Evolutionary conservation across 2,797 vertebrate genomes (phyloP), one percentile per base, ranked within the genome.

Genomic region (Propithecus perrieri): DNA sequence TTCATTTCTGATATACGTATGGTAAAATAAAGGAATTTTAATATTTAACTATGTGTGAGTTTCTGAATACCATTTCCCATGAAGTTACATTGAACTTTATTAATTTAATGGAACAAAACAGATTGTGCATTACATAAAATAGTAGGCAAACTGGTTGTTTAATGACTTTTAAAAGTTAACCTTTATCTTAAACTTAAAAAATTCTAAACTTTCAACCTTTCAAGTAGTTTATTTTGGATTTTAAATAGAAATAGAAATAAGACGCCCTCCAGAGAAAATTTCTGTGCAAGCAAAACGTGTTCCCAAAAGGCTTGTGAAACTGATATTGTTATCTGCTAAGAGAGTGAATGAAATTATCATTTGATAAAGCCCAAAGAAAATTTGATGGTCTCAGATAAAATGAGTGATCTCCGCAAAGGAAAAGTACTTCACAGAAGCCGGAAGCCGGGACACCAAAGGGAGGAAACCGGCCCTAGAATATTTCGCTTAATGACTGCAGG

Each of bases 381-480:
- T 35, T 79, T 85, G 91, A 85, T 97, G 61, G 80, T 90, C 97
- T 46, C 92, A 97, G 89, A 97, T 71, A 97, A 79, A 75, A 75
- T 85, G 74, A 1, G 80, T 95, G 78, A 97, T 97, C 95, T 96
- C 81, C 74, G 61, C 96, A 97, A 97, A 98, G 93, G 92, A 98
- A 98, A 98, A 98, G 96, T 97, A 97, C 76, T 97, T 98, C 98
- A 98, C 97, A 97, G 97, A 97, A 97, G 98, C 97, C 2, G 53
- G 98, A 98, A 99, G 97, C 71, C 79, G 85, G 97, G 97, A 97
- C 97, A 98, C 96, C 98, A 98, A 97, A 98, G 97, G 97, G 95
- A 98, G 98, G 98, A 99, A 98, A 91, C 90, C 76, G 95, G 97
- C 97, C 98, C 97, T 98, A 98, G 98, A 98, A 95, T 98, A 98